A percentile compares a stretch with the other conserved stretches of the same genome.
Conservation (phyloP, 2,113 vertebrate species). For the Ageneiosus marmoratus region DNA sequence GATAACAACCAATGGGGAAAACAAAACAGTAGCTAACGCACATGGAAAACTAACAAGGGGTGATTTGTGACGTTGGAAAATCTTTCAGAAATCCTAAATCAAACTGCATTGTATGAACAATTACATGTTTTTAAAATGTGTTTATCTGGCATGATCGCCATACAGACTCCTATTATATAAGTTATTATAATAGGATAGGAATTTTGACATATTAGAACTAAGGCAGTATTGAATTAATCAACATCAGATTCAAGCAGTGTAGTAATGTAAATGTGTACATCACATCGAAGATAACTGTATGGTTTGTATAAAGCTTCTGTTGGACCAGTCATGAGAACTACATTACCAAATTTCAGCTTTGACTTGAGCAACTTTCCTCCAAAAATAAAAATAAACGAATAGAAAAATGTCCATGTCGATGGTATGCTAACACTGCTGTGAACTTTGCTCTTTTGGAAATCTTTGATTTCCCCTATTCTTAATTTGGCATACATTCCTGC, state of each 20-base stretch:
- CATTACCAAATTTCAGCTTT: background rate
- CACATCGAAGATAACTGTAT: background rate
- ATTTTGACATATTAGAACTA: background rate
- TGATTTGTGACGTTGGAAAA: background rate
- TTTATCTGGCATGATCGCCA: background rate
- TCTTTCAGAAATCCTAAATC: background rate
- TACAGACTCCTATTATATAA: background rate
- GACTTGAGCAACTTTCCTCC: constrained; percentile 7
- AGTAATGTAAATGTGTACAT: background rate
- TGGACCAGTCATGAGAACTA: background rate
- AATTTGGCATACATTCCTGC: constrained; percentile 17
- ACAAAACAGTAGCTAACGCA: background rate
- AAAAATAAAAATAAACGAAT: background rate
- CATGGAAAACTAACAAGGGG: background rate
- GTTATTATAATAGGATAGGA: background rate
- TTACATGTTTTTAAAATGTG: background rate
- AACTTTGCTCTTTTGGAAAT: constrained; percentile 25
- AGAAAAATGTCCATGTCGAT: background rate
- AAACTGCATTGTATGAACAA: background rate
- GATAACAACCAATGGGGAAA: background rate
- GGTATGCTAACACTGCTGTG: constrained; percentile 34
- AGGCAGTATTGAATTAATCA: background rate
- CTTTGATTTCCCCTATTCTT: constrained; percentile 35
- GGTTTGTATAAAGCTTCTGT: background rate
- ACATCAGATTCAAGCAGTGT: background rate